phyloP scores from a whole-genome alignment of 1,140 invertebrate species.

The Hesperophylax magnus region DNA sequence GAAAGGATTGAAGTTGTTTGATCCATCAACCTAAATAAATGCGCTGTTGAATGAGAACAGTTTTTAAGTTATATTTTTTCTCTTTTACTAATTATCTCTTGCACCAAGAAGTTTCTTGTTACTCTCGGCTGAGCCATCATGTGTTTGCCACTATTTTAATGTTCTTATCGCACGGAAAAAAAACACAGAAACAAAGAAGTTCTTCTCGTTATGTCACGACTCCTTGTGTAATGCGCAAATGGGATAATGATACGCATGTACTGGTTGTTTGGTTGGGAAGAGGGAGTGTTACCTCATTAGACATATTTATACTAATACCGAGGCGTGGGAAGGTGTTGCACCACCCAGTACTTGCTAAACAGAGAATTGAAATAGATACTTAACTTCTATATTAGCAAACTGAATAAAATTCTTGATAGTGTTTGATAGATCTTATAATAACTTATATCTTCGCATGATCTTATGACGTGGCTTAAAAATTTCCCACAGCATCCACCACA shows the following conservation, averaged over 20 bases:
- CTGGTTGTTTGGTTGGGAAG: background rate
- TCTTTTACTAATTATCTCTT: too few species aligned
- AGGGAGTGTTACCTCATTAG: background rate
- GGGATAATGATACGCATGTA: slow-evolving; percentile 12
- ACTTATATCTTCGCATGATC: too few species aligned
- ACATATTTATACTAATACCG: background rate
- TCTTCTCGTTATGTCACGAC: slow-evolving; percentile 7
- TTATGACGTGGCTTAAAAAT: too few species aligned
- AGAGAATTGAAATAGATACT: background rate
- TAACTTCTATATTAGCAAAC: background rate
- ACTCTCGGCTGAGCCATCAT: background rate
- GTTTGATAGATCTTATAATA: too few species aligned
- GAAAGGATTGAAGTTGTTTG: too few species aligned
- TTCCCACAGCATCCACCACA: too few species aligned
- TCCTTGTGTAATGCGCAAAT: slow-evolving; percentile 6
- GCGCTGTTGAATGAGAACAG: too few species aligned
- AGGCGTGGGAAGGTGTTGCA: slow-evolving; percentile 17
- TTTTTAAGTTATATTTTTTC: too few species aligned
- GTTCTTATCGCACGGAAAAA: background rate
- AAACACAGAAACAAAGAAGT: slow-evolving; percentile 6
- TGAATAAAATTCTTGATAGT: too few species aligned
- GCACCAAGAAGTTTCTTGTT: background rate
- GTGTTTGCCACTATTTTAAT: background rate
- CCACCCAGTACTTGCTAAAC: background rate
- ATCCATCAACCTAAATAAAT: too few species aligned